Percentiles rank a stretch among this genome's conserved stretches.
These are phyloP conservation scores for Somateria mollissima DNA, from an alignment of 2,797 vertebrate species.

Conservation along the genomic window DNA sequence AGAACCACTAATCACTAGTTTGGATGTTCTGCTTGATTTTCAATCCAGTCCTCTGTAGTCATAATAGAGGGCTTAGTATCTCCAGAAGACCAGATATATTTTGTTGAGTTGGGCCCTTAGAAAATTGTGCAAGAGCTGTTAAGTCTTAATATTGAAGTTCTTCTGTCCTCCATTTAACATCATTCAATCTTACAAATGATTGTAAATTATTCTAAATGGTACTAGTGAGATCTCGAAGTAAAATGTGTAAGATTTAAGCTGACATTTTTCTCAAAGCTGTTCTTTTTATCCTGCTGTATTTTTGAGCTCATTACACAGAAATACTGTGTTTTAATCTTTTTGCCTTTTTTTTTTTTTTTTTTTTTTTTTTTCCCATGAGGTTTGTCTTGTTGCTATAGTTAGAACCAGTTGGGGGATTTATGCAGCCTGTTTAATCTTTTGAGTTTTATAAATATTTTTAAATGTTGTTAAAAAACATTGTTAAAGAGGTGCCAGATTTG, in stretches of 20 bases:
- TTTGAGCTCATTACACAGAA: not conserved
- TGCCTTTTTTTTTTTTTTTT: conserved; percentile 14
- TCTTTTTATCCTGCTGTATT: not conserved
- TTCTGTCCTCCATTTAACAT: not conserved
- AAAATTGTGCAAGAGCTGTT: not conserved
- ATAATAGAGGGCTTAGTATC: not conserved
- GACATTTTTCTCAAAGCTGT: not conserved
- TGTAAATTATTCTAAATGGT: not conserved
- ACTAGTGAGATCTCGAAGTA: not conserved
- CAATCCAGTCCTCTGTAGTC: not conserved
- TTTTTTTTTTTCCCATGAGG: not conserved
- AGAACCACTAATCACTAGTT: not conserved
- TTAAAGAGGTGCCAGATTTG: not conserved
- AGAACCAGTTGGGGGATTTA: not conserved
- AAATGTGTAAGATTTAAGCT: not conserved
- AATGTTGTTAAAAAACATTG: not conserved
- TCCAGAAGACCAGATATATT: not conserved
- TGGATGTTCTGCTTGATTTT: not conserved
- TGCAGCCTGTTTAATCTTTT: not conserved
- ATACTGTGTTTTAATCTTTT: not conserved
- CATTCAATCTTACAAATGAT: not conserved
- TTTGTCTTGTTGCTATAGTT: not conserved
- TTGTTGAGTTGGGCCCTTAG: not conserved
- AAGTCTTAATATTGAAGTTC: not conserved
- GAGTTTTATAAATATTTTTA: not conserved